Evolutionary conservation across 2,797 vertebrate species (phyloP).

Genomic region (Leptoclinus maculatus): DNA sequence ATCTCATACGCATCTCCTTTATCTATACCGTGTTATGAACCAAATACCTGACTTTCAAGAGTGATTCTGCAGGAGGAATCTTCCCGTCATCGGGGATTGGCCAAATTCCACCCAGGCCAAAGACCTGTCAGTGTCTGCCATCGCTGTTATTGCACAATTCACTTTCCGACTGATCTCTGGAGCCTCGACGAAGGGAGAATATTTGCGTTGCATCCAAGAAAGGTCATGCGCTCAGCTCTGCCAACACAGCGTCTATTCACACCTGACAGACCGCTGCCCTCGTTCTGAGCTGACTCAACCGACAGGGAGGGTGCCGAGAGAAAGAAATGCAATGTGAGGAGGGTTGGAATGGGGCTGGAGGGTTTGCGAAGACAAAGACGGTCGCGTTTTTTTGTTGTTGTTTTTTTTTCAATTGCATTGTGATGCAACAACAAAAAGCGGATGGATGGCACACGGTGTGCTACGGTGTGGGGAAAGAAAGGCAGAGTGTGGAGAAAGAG

Average conservation of each 20-base stretch:
- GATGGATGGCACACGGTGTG: slow-evolving; percentile 22
- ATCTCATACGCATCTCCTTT: slow-evolving; percentile 38
- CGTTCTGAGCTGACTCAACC: slow-evolving; percentile 53
- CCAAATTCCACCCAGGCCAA: slow-evolving; percentile 64
- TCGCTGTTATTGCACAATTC: slow-evolving; percentile 69
- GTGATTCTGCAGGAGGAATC: slow-evolving; percentile 60
- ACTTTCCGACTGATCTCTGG: slow-evolving; percentile 63
- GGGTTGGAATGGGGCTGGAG: slow-evolving; percentile 23
- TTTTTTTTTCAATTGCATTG: slow-evolving; percentile 8
- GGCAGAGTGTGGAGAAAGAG: slow-evolving; percentile 40
- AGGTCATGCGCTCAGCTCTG: slow-evolving; percentile 58
- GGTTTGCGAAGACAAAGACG: slow-evolving; percentile 23
- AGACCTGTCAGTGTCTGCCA: slow-evolving; percentile 74
- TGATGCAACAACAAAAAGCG: slow-evolving; percentile 39
- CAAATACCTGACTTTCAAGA: slow-evolving; percentile 53
- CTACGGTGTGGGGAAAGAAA: slow-evolving; percentile 58
- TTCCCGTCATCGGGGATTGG: slow-evolving; percentile 39
- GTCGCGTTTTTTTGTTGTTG: not conserved
- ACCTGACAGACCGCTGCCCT: slow-evolving; percentile 66
- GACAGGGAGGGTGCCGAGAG: slow-evolving; percentile 46
- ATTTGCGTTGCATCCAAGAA: slow-evolving; percentile 70
- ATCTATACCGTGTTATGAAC: slow-evolving; percentile 53
- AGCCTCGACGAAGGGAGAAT: slow-evolving; percentile 51
- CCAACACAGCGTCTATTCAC: slow-evolving; percentile 72
- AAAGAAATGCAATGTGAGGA: slow-evolving; percentile 47